Evolutionary conservation across 2,888 invertebrate genomes (phyloP).

Genomic region (Lepidonotus clava): DNA sequence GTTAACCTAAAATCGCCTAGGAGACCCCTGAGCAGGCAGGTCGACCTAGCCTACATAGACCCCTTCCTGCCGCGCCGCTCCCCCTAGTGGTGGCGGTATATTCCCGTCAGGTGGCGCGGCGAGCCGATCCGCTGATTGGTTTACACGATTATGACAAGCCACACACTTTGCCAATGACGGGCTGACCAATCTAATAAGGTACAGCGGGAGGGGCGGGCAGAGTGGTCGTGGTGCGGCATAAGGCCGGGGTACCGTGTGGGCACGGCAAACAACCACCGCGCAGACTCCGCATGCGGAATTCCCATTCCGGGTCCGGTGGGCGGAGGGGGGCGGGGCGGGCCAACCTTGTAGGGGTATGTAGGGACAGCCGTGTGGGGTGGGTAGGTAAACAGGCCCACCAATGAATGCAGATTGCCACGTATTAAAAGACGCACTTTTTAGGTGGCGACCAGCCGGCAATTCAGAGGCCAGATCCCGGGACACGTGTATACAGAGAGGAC

Average conservation of each 20-base stretch:
- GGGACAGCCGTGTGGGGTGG: background rate
- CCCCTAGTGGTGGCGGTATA: background rate
- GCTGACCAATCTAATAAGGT: background rate
- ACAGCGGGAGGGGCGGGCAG: background rate
- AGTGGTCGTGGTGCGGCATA: background rate
- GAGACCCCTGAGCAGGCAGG: too few relatives aligned
- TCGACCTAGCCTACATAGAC: too few relatives aligned
- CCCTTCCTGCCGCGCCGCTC: too few relatives aligned
- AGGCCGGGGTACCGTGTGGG: background rate
- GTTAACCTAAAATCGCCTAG: too few relatives aligned
- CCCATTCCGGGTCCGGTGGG: background rate
- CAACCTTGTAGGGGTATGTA: slow-evolving; percentile 36
- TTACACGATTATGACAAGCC: slow-evolving; percentile 30
- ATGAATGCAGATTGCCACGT: slow-evolving; percentile 50
- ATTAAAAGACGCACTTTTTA: background rate
- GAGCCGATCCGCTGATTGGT: background rate
- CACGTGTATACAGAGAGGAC: too few relatives aligned
- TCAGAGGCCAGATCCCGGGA: too few relatives aligned
- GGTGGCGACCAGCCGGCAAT: too few relatives aligned
- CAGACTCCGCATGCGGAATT: background rate
- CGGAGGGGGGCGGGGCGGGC: background rate
- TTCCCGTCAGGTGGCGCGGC: background rate
- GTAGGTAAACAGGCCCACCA: background rate
- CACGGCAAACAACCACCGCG: background rate
- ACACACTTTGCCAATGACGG: background rate